phyloP scores from a whole-genome alignment of 2,113 vertebrate species.

The Cynocephalus volans region DNA sequence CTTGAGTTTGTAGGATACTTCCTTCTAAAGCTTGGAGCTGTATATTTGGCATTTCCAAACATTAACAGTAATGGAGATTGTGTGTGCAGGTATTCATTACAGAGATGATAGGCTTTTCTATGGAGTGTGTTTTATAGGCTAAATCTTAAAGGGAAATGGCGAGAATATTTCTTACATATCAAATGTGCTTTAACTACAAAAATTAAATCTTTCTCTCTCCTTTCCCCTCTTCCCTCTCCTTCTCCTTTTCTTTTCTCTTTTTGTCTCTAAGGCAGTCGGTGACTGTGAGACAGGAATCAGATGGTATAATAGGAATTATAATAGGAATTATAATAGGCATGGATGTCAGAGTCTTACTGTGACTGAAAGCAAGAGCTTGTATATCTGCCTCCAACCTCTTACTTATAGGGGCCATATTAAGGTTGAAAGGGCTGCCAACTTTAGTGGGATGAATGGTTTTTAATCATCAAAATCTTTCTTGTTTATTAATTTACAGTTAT shows the following conservation, averaged over 20 bases:
- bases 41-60: slow-evolving; percentile 53
- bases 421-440: fast-evolving
- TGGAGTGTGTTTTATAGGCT: slow-evolving; percentile 32
- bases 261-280: background rate
- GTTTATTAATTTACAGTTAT: background rate
- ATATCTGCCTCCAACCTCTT: background rate
- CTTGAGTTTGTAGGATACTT: slow-evolving; percentile 22
- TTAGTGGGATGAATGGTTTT: background rate
- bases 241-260: background rate
- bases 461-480: background rate
- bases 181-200: slow-evolving; percentile 12
- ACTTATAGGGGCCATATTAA: background rate
- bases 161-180: slow-evolving; percentile 50
- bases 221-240: too few relatives aligned
- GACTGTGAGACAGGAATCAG: background rate
- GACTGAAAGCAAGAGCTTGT: background rate
- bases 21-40: background rate
- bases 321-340: slow-evolving; percentile 4
- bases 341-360: background rate
- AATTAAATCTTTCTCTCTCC: background rate
- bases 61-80: slow-evolving; percentile 32
- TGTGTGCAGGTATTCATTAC: slow-evolving; percentile 57
- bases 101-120: slow-evolving; percentile 48
- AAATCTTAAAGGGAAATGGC: slow-evolving; percentile 58
- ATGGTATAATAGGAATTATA: background rate